Percentiles rank a stretch among this genome's conserved stretches.
These are phyloP conservation scores for Cotesia vestalis DNA, from an alignment of 1,140 invertebrate species.

Conservation along the genomic window DNA sequence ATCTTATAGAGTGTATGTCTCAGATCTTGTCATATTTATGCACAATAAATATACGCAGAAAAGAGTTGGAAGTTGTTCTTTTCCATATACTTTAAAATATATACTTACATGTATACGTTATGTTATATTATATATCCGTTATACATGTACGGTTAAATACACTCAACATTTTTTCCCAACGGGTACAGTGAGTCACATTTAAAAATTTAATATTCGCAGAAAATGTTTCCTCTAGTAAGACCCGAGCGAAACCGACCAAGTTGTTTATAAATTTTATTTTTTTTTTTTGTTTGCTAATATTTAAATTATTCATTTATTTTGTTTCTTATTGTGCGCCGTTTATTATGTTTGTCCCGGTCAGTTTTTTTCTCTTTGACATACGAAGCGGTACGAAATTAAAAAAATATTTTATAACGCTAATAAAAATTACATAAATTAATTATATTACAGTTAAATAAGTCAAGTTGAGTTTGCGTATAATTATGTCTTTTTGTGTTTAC, in stretches of 20 bases:
- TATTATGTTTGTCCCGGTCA: neutral
- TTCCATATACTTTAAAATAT: neutral
- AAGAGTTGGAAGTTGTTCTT: neutral
- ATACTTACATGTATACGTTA: neutral
- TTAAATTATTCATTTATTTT: conserved; percentile 12
- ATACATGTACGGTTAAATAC: conserved; percentile 19
- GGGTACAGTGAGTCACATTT: conserved; percentile 16
- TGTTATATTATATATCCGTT: conserved; percentile 6
- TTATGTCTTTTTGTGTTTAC: neutral
- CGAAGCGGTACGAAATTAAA: too few species aligned
- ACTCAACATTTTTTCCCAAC: conserved; percentile 17
- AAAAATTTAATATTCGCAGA: conserved; percentile 26
- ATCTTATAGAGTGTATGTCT: conserved; percentile 9
- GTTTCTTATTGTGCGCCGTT: neutral
- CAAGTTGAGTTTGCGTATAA: too few species aligned
- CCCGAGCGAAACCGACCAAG: conserved; percentile 8
- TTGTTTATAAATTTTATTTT: conserved; percentile 15
- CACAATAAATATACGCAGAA: conserved; percentile 17
- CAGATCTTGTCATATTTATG: conserved; percentile 20
- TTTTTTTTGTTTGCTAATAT: neutral
- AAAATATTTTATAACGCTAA: too few species aligned
- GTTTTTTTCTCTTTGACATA: neutral
- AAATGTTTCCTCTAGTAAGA: conserved; percentile 26
- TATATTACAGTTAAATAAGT: too few species aligned
- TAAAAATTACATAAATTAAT: too few species aligned